Percentiles rank a stretch among this genome's conserved stretches.
These are phyloP conservation scores for Coregonus clupeaformis DNA, from an alignment of 2,113 vertebrate species.

Conservation along the genomic window DNA sequence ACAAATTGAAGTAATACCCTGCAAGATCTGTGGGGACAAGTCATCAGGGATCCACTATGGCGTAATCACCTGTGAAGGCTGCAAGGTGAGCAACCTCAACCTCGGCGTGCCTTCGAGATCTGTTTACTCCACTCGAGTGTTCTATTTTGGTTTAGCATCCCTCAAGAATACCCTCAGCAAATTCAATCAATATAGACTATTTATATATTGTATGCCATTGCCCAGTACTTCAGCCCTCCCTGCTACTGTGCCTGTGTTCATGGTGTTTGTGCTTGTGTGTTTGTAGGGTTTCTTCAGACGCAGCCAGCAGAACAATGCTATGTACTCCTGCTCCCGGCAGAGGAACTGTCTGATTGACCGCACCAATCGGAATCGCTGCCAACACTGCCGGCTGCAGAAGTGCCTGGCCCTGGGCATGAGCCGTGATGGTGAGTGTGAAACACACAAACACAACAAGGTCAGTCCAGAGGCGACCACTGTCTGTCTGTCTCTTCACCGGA, in stretches of 20 bases:
- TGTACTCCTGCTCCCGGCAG: slow-evolving; percentile 91
- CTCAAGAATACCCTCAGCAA: neutral
- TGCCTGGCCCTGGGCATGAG: slow-evolving; percentile 90
- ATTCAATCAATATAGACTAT: neutral
- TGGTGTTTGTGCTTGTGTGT: neutral
- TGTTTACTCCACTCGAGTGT: neutral
- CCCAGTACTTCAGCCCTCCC: neutral
- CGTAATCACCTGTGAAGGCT: slow-evolving; percentile 86
- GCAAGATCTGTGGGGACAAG: slow-evolving; percentile 93
- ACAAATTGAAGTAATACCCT: slow-evolving; percentile 92
- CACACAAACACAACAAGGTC: too few relatives aligned
- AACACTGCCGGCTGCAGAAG: slow-evolving; percentile 92
- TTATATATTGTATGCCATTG: neutral
- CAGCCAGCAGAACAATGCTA: slow-evolving; percentile 91
- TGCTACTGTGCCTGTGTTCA: neutral
- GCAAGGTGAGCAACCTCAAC: slow-evolving; percentile 66
- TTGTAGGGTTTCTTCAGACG: slow-evolving; percentile 86
- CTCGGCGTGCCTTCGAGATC: neutral
- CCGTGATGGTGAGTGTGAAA: slow-evolving; percentile 81
- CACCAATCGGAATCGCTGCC: slow-evolving; percentile 92
- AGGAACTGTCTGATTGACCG: slow-evolving; percentile 90
- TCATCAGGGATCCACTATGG: slow-evolving; percentile 93
- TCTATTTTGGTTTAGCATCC: neutral
- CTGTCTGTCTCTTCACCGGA: slow-evolving; percentile 15
- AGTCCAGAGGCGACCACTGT: neutral